A percentile compares a stretch with the other conserved stretches of the same genome.
Conservation (phyloP, 2,888 invertebrate species). For the Panzeria rudis region DNA sequence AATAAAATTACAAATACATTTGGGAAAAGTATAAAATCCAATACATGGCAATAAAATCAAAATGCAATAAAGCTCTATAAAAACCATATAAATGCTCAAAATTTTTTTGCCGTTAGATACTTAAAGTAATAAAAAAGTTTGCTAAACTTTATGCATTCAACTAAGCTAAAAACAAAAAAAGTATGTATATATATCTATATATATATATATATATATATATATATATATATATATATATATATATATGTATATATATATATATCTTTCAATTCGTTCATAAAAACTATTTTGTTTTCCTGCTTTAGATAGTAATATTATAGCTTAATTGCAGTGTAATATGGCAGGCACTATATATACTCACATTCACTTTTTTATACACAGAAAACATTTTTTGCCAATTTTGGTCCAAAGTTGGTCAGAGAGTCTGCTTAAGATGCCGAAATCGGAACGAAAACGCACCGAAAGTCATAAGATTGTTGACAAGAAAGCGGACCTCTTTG, state of each 20-base stretch:
- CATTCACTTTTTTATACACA: background rate
- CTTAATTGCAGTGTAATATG: slow-evolving; percentile 59
- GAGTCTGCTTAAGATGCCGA: no score
- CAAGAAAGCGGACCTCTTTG: no score
- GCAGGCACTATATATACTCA: slow-evolving; percentile 15
- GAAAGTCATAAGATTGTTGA: no score
- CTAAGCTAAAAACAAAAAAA: slow-evolving; percentile 7
- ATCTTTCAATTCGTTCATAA: slow-evolving; percentile 9
- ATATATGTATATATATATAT: no score
- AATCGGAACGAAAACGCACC: no score
- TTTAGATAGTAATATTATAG: slow-evolving; percentile 56
- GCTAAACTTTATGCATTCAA: slow-evolving; percentile 6
- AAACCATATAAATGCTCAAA: slow-evolving; percentile 7
- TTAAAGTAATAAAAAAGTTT: slow-evolving; percentile 58
- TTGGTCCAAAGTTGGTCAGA: no score
- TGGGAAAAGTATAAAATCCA: slow-evolving; percentile 34
- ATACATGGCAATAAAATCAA: slow-evolving; percentile 45
- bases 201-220: no score
- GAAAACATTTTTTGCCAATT: no score
- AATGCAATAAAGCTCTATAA: slow-evolving; percentile 50
- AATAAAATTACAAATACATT: slow-evolving; percentile 37
- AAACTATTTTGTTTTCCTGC: slow-evolving; percentile 33
- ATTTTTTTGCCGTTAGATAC: slow-evolving; percentile 27
- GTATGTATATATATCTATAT: no score
- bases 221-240: no score